These are phyloP conservation scores for Butastur rufipennis DNA, from an alignment of 2,113 vertebrate species.

Conservation along the genomic window DNA sequence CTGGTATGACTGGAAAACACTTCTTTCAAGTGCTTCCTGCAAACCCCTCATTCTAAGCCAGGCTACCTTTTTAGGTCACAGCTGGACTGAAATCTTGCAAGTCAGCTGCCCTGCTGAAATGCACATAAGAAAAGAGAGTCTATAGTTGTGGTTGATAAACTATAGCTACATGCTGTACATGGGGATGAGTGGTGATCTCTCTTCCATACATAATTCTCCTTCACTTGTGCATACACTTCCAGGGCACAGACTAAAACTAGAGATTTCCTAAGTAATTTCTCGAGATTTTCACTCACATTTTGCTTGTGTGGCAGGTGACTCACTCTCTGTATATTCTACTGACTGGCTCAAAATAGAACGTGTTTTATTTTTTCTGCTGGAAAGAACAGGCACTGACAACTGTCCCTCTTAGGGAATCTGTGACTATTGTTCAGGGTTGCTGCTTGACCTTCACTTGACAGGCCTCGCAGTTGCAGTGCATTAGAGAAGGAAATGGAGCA, in stretches of 20 bases:
- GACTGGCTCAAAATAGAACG: neutral
- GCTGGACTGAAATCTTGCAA: conserved; percentile 1
- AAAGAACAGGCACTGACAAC: neutral
- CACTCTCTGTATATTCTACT: neutral
- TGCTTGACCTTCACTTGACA: conserved; percentile 39
- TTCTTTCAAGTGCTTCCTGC: neutral
- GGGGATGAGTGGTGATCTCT: neutral
- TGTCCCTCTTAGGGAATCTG: conserved; percentile 10
- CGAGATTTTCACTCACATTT: neutral
- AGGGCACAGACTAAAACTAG: neutral
- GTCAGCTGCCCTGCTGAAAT: conserved; percentile 8
- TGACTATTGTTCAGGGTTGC: neutral
- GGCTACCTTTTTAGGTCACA: neutral
- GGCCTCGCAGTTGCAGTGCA: neutral
- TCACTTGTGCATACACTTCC: neutral
- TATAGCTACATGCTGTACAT: neutral
- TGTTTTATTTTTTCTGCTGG: neutral
- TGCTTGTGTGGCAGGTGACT: neutral
- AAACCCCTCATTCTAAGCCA: neutral
- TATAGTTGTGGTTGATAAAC: neutral
- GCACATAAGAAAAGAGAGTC: neutral
- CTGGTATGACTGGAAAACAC: neutral
- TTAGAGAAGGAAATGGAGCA: neutral
- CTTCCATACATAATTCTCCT: neutral
- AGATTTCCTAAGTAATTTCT: neutral